Evolutionary conservation across 2,888 invertebrate species (phyloP).

Genomic region (Acrobasis suavella): DNA sequence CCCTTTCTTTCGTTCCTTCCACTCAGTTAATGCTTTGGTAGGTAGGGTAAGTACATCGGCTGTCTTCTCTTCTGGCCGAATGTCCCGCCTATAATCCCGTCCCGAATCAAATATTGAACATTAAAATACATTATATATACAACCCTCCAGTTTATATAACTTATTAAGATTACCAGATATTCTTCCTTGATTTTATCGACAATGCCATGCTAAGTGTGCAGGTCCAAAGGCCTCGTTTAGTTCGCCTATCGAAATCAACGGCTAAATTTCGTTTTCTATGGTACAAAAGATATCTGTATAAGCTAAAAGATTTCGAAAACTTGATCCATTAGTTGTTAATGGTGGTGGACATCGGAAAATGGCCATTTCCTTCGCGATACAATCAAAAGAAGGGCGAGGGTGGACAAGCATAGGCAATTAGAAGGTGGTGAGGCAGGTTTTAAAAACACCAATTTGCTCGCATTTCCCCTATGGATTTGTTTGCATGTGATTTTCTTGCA

Average conservation of each 20-base stretch:
- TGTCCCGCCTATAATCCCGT: too few relatives aligned
- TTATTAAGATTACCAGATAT: too few relatives aligned
- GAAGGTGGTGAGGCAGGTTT: conserved; percentile 48
- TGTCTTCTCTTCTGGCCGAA: too few relatives aligned
- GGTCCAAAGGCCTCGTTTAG: too few relatives aligned
- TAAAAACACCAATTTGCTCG: conserved; percentile 52
- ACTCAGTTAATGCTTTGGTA: too few relatives aligned
- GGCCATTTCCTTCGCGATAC: conserved; percentile 81
- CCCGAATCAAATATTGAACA: too few relatives aligned
- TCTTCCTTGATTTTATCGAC: too few relatives aligned
- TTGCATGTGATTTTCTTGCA: conserved; percentile 13
- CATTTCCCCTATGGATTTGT: conserved; percentile 25
- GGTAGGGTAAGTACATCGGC: too few relatives aligned
- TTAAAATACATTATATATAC: too few relatives aligned
- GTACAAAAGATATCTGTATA: not conserved
- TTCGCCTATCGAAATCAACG: not conserved
- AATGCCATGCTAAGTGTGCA: too few relatives aligned
- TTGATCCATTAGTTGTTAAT: conserved; percentile 78
- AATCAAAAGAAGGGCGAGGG: conserved; percentile 74
- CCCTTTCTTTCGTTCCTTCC: too few relatives aligned
- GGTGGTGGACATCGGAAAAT: conserved; percentile 79
- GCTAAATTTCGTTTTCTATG: not conserved
- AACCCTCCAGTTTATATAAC: too few relatives aligned
- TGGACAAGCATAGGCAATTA: conserved; percentile 69
- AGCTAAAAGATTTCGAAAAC: conserved; percentile 43